A percentile compares a stretch with the other conserved stretches of the same genome.
Conservation (phyloP, 2,888 invertebrate species). For the Drosophila maculinotata region DNA sequence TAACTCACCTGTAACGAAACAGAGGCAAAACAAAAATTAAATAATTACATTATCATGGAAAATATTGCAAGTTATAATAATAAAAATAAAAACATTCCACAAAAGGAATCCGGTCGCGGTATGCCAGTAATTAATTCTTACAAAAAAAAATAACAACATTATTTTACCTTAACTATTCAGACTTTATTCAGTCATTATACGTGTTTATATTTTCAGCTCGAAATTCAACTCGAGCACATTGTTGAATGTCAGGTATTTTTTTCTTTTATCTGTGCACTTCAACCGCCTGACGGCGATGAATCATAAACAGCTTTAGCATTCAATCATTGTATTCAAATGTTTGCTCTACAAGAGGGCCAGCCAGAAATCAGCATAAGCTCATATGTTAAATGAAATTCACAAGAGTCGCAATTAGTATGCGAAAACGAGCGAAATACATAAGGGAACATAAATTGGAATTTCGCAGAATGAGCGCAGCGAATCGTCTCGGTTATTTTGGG, state of each 20-base stretch:
- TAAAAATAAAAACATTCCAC: slow-evolving; percentile 24
- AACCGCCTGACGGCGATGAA: slow-evolving; percentile 37
- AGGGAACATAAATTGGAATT: slow-evolving; percentile 33
- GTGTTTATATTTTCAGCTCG: slow-evolving; percentile 28
- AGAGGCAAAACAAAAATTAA: slow-evolving; percentile 50
- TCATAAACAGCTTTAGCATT: slow-evolving; percentile 47
- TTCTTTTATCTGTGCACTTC: neutral
- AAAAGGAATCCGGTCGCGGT: slow-evolving; percentile 38
- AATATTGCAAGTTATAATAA: slow-evolving; percentile 29
- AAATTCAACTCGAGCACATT: slow-evolving; percentile 27
- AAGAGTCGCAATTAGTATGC: slow-evolving; percentile 57
- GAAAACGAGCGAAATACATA: slow-evolving; percentile 40
- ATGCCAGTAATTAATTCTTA: slow-evolving; percentile 43
- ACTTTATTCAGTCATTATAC: slow-evolving; percentile 13
- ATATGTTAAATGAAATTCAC: slow-evolving; percentile 32
- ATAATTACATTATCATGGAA: slow-evolving; percentile 65
- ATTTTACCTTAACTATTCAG: slow-evolving; percentile 4
- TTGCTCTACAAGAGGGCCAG: slow-evolving; percentile 35
- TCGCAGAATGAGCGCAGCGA: slow-evolving; percentile 39
- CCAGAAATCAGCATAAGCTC: slow-evolving; percentile 34
- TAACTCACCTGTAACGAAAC: slow-evolving; percentile 73
- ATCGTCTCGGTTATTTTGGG: slow-evolving; percentile 30
- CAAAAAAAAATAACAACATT: slow-evolving; percentile 1
- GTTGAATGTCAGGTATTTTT: slow-evolving; percentile 33
- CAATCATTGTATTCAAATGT: slow-evolving; percentile 59